Base-by-base conservation (phyloP, 1,140 invertebrate species). In the Drosophila repleta region DNA sequence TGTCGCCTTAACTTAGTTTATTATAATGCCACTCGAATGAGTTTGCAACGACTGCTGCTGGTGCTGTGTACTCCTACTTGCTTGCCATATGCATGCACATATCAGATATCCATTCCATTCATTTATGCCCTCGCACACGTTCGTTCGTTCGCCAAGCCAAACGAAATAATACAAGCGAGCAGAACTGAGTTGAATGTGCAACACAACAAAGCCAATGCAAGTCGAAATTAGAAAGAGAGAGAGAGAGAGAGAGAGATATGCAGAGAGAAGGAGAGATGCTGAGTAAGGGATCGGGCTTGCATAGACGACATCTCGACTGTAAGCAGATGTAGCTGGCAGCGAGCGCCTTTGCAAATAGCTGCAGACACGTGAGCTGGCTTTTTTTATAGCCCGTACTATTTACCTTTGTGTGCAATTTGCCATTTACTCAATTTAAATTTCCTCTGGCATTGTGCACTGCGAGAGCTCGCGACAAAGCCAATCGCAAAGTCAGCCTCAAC, bases 1-100 rank as follows among this genome's bases (percentile, higher is more conserved):
- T 88, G 82, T 88, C 82, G 83, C 70, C 79, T 87, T 85, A 85
- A 85, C 82, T 85, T 87, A 82, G 82, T 87, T 82, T 87, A 77
- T 77, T 74, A 87, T 87, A 87, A 87, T 88, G 83, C 82, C 82
- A 87, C 82, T 87, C 87, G 82, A 78, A 87, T 85, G 77, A 68
- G 82, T 81, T 85, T 79, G 76, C 72, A 57, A 65, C 72, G 80
- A 46, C 57, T 57, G 53, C 67, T 46, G 48, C 35, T 66, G 45
- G 3, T 57, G 53, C 67, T 46, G 48, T 60, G 4, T 2, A 5
- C 24, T 26, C 24, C 24, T 63, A 15, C 24, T 21, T 46, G 43
- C 53, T 52, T 21, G 18, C 24, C 15, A 11, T 15, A 32, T 32
- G n/a, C 26, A 29, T 18, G 4, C 48, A 52, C 49, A 35, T 63